These are phyloP conservation scores for Hylaeus anthracinus DNA, from an alignment of 1,140 invertebrate genomes.

Conservation along the genomic window DNA sequence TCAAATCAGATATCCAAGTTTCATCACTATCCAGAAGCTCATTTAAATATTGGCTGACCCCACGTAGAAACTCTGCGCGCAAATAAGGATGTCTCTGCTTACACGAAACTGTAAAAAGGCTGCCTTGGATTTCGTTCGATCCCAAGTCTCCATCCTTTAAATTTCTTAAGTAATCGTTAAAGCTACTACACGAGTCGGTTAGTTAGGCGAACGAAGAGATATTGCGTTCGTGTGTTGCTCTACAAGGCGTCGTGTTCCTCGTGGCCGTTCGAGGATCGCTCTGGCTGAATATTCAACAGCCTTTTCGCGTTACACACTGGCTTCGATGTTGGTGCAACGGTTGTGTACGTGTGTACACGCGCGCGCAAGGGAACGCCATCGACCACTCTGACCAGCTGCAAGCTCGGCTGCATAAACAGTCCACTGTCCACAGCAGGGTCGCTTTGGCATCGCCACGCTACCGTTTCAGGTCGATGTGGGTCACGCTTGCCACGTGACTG, in stretches of 20 bases:
- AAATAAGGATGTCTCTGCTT: no score
- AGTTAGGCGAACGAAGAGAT: conserved; percentile 30
- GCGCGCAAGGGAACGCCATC: conserved; percentile 24
- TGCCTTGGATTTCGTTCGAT: no score
- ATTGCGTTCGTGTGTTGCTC: conserved; percentile 64
- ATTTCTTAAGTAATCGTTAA: conserved; percentile 30
- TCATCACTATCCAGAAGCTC: no score
- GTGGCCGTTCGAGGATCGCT: conserved; percentile 65
- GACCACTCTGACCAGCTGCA: conserved; percentile 16
- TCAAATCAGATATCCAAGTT: no score
- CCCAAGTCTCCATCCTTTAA: no score
- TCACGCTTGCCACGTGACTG: conserved; percentile 25
- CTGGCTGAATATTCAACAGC: conserved; percentile 78
- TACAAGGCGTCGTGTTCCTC: conserved; percentile 66
- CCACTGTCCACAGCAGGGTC: conserved; percentile 18
- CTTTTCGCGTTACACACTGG: conserved; percentile 61
- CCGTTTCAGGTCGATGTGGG: conserved; percentile 15
- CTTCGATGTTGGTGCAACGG: conserved; percentile 43
- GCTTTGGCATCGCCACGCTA: not conserved
- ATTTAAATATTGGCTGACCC: no score
- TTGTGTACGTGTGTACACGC: conserved; percentile 42
- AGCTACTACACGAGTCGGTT: conserved; percentile 21
- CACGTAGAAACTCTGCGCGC: no score
- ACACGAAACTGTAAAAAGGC: no score
- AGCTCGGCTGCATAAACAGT: conserved; percentile 55